Conservation (phyloP, 1,140 invertebrate species). For the Megalonaias nervosa region DNA sequence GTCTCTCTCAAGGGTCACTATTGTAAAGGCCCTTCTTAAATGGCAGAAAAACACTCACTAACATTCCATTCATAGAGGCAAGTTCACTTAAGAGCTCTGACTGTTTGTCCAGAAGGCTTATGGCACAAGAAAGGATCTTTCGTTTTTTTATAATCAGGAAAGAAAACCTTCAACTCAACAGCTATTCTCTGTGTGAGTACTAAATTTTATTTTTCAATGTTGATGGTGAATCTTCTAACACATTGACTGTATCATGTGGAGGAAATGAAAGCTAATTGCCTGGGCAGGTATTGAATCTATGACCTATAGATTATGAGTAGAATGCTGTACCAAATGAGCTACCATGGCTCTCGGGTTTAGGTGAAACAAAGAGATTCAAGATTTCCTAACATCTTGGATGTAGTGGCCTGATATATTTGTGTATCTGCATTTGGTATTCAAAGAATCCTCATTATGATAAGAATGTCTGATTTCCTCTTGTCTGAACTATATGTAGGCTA, state of each 20-base stretch:
- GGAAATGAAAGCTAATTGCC: too few relatives aligned
- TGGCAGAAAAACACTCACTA: background rate
- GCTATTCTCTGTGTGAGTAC: conserved; percentile 5
- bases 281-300: too few relatives aligned
- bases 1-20: background rate
- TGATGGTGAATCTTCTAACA: too few relatives aligned
- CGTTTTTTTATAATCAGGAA: background rate
- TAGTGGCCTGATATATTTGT: too few relatives aligned
- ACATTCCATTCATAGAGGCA: background rate
- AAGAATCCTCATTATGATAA: too few relatives aligned
- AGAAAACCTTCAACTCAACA: conserved; percentile 5
- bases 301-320: too few relatives aligned
- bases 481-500: too few relatives aligned
- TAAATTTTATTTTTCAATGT: conserved; percentile 3
- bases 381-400: too few relatives aligned
- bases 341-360: background rate
- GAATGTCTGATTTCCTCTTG: too few relatives aligned
- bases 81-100: background rate
- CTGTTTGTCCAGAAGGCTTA: background rate
- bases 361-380: background rate
- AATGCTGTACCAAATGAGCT: too few relatives aligned
- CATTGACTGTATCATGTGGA: too few relatives aligned
- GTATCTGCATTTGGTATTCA: too few relatives aligned
- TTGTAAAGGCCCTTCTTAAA: background rate
- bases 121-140: background rate